Conservation (phyloP, 2,113 vertebrate species). For the Muntiacus muntjak region DNA sequence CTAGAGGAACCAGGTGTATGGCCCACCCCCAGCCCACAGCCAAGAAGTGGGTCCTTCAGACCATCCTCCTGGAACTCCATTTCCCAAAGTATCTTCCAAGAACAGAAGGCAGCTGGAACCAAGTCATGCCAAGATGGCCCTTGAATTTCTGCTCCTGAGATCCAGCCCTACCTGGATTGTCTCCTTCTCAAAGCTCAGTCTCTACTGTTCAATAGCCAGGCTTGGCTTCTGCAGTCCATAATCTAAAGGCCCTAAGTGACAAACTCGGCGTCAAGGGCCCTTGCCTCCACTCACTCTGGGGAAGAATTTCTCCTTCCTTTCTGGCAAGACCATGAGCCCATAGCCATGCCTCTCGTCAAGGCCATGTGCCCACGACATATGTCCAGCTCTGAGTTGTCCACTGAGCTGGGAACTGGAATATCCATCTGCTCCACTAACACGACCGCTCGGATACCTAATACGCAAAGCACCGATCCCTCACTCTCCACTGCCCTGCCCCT, state of each 20-base stretch:
- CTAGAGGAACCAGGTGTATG: neutral
- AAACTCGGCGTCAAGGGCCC: neutral
- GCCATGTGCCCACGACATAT: fast-evolving
- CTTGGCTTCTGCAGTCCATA: neutral
- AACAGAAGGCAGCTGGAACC: too few species aligned
- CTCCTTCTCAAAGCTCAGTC: neutral
- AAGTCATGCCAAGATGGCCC: neutral
- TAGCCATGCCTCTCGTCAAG: neutral
- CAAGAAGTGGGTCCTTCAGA: neutral
- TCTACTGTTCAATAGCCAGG: neutral
- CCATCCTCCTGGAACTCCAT: neutral
- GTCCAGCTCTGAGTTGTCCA: neutral
- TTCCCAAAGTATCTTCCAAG: neutral
- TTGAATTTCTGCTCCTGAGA: neutral
- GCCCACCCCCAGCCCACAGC: too few species aligned
- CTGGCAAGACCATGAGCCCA: neutral
- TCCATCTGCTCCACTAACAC: neutral
- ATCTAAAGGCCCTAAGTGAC: neutral
- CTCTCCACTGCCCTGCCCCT: neutral
- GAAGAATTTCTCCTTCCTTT: neutral
- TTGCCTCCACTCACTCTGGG: neutral
- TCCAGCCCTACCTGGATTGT: neutral
- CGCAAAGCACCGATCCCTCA: fast-evolving
- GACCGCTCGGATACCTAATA: fast-evolving
- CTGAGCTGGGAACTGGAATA: neutral